Base-by-base conservation (phyloP, 2,888 invertebrate genomes). In the Phragmatobia fuliginosa region DNA sequence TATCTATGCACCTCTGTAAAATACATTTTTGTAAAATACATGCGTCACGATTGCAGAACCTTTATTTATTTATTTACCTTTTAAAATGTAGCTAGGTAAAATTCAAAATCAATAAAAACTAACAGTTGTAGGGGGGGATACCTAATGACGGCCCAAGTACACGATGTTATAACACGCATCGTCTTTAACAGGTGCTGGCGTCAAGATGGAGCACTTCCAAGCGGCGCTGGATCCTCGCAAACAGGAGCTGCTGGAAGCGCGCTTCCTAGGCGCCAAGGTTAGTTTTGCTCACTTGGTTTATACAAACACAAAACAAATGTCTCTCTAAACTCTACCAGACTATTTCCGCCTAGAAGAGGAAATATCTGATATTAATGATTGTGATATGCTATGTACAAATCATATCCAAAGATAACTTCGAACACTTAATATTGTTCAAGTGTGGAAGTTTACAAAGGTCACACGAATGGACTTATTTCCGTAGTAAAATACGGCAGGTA, bases 181-280 rank as follows among this genome's bases (percentile, higher is more conserved):
- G 81, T 87, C 86, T 82, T 90, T 85, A 78, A 86, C 96, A 97
- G 97, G 97, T 97, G 97, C 97, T 97, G 97, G 97, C 97, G 97
- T 97, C 97, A 97, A 97, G 97, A 98, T 98, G 98, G 98, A 98
- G 97, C 98, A 98, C 96, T 98, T 98, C 97, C 98, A 98, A 96
- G 97, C 98, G 96, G 97, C 98, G 96, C 97, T 99, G 96, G 99
- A 99, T 96, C 99, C 99, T 95, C 97, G 99, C 95, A 99, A 99
- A 96, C 99, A 99, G 96, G 99, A 99, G 97, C 97, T 99, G 94
- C 97, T 99, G 95, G 99, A 99, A 96, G 99, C 99, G 91, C 97
- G 99, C 95, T 98, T 99, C 96, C 97, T 98, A 94, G 98, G 99
- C 96, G 98, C 97, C 95, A 97, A 98, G 98, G 98, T 98, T 95